These are phyloP conservation scores for Aphelocoma coerulescens DNA, from an alignment of 2,113 vertebrate species.

Conservation along the genomic window DNA sequence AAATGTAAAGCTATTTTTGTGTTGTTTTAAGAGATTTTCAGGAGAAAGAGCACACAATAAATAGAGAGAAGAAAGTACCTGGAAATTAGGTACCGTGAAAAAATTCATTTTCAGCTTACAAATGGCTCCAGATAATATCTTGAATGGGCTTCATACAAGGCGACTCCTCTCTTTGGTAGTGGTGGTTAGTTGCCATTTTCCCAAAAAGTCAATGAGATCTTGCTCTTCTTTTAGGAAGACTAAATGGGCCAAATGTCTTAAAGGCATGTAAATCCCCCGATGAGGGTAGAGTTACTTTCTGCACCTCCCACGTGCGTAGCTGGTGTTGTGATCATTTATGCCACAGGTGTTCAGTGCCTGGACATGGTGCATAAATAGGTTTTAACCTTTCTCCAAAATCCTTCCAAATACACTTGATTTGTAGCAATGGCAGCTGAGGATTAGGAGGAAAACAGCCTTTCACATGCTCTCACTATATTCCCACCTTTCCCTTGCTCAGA, in stretches of 20 bases:
- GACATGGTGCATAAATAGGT: conserved; percentile 3
- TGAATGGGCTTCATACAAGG: background rate
- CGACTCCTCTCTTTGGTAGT: background rate
- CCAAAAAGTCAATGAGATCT: background rate
- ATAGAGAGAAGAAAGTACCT: background rate
- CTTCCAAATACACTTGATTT: conserved; percentile 46
- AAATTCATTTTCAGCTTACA: background rate
- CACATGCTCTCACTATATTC: background rate
- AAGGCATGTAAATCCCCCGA: background rate
- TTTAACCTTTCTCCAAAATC: conserved; percentile 41
- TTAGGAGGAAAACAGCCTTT: conserved; percentile 23
- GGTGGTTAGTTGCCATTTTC: background rate
- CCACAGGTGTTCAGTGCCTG: conserved; percentile 9
- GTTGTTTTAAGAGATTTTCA: background rate
- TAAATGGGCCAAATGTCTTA: background rate
- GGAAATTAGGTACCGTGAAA: background rate
- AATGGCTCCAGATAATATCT: background rate
- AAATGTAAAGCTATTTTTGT: background rate
- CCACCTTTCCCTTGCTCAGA: background rate
- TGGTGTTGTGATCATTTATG: background rate
- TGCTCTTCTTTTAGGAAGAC: conserved; percentile 8
- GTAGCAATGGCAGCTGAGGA: conserved; percentile 50
- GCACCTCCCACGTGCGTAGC: background rate
- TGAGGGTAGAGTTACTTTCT: conserved; percentile 6
- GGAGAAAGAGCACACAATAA: background rate